Base-by-base conservation (phyloP, 1,140 invertebrate species). In the Drosophila seguyi region DNA sequence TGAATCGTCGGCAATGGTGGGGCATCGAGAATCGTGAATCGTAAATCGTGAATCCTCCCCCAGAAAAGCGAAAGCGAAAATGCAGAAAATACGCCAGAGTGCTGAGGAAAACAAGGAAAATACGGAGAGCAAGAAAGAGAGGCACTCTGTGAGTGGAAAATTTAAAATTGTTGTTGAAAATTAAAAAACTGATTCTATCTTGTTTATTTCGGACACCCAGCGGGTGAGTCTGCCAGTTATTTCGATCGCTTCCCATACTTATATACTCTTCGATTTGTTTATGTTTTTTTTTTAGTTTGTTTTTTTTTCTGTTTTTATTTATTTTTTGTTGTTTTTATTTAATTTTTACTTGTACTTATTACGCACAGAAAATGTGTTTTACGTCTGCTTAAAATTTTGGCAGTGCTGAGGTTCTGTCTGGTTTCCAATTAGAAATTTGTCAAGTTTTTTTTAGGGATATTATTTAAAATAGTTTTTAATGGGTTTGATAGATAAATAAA, bases 161-260 rank as follows among this genome's bases (percentile, higher is more conserved):
- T 72, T 58, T 11, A 13, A 55, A 16, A 11, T 38, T 55, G 20
- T 53, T 66, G 22, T 69, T 34, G 52, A 50, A 41, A 59, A 41
- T 59, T 45, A 22, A 72, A 72, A 71, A 72, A 72, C 69, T 72
- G 66, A 72, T 58, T 72, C 11, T 22, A 72, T 48, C 66, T 72
- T 72, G 69, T 72, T 72, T 71, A 50, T 72, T 59, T 72, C 67
- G 67, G 69, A 72, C 69, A 72, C 14, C n/a, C 44, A 31, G 27
- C 16, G 68, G 22, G 36, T 58, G 66, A 72, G 52, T 72, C 65
- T 39, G 65, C 10, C 29, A 41, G 41, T 58, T 72, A 71, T 72
- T 72, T 48, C 52, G 42, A 72, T 58, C 34, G 62, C 20, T 58
- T 69, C 22, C 27, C 56, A 57, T 71, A 48, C 50, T 5, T 16